Percentiles rank a stretch among this genome's conserved stretches.
Conservation (phyloP, 2,888 invertebrate species). For the Strigamia maritima region DNA sequence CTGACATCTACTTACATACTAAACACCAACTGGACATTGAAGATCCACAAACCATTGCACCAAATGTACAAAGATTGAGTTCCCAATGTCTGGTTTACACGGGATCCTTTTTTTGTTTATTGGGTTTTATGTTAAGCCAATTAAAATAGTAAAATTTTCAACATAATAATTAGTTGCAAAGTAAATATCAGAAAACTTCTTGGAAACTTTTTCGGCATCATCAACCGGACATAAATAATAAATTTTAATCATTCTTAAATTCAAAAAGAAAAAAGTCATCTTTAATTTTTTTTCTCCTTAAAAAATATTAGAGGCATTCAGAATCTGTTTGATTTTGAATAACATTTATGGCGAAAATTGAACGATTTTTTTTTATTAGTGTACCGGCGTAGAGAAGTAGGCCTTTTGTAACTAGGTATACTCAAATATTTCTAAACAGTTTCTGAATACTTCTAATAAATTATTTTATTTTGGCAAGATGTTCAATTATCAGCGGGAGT, state of each 20-base stretch:
- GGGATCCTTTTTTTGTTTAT: neutral
- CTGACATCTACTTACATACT: constrained; percentile 25
- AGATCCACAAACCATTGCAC: neutral
- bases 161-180: too few species aligned
- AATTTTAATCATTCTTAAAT: too few species aligned
- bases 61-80: neutral
- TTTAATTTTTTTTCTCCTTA: neutral
- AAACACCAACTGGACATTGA: constrained; percentile 26
- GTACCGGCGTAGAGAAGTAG: neutral
- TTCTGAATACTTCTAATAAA: neutral
- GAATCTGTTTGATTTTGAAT: too few species aligned
- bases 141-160: too few species aligned
- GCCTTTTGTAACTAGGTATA: too few species aligned
- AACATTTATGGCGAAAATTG: too few species aligned
- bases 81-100: neutral
- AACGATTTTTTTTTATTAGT: too few species aligned
- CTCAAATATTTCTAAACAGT: too few species aligned
- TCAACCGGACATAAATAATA: neutral
- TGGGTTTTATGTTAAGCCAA: too few species aligned
- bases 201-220: neutral
- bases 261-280: neutral
- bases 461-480: neutral
- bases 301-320: too few species aligned
- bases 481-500: neutral
- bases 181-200: too few species aligned